phyloP scores from a whole-genome alignment of 2,797 vertebrate species.

The Onychomys leucogaster region DNA sequence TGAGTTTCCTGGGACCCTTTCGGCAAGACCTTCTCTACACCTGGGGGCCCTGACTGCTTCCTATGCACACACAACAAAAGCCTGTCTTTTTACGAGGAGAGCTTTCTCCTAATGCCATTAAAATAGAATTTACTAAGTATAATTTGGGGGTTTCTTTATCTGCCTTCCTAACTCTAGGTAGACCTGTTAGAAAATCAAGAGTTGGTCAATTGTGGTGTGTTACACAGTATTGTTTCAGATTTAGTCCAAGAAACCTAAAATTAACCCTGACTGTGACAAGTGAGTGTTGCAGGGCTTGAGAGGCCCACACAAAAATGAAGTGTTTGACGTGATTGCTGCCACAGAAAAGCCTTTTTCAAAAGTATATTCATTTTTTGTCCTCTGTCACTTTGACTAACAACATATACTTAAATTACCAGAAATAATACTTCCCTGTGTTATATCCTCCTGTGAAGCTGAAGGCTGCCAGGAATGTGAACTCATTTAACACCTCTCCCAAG shows the following conservation, averaged over 20 bases:
- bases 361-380: background rate
- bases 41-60: background rate
- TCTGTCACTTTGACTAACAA: constrained; percentile 47
- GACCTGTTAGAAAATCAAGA: background rate
- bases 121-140: background rate
- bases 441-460: background rate
- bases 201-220: background rate
- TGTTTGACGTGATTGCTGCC: background rate
- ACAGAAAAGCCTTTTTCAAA: constrained; percentile 46
- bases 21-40: background rate
- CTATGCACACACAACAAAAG: background rate
- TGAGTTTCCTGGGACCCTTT: background rate
- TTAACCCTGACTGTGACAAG: constrained; percentile 44
- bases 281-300: constrained; percentile 39
- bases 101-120: background rate
- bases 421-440: constrained; percentile 8
- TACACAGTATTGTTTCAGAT: background rate
- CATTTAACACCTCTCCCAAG: background rate
- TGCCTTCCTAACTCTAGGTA: constrained; percentile 1
- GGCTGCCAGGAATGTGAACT: constrained; percentile 24
- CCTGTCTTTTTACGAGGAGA: background rate
- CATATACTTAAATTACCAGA: constrained; percentile 28
- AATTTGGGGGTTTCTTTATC: background rate
- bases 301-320: constrained; percentile 39
- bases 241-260: constrained; percentile 47